Conservation (phyloP, 2,113 vertebrate genomes). For the Tringa solitaria region DNA sequence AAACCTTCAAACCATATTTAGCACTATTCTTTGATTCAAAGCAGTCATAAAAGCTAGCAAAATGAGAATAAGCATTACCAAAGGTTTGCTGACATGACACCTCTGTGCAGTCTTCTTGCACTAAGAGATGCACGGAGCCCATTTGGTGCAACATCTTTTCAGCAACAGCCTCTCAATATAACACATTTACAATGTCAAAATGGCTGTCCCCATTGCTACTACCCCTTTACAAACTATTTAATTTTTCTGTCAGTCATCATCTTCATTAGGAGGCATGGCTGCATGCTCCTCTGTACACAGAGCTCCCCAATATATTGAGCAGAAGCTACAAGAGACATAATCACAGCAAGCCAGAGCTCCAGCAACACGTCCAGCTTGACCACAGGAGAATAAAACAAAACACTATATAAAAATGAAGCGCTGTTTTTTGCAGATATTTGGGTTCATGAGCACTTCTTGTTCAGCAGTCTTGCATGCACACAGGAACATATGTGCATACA, state of each 20-base stretch:
- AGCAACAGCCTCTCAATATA: neutral
- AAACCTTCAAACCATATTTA: no score
- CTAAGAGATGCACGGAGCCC: neutral
- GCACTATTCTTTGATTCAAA: no score
- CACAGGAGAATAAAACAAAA: neutral
- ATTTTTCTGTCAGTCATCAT: neutral
- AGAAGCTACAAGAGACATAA: neutral
- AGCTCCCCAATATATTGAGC: neutral
- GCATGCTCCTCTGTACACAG: rapidly evolving
- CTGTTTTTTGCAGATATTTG: neutral
- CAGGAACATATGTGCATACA: no score
- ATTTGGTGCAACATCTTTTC: neutral
- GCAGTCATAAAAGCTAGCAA: neutral
- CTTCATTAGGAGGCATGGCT: neutral
- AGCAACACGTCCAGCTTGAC: neutral
- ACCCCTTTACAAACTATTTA: neutral
- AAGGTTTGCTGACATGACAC: neutral
- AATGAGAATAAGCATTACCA: neutral
- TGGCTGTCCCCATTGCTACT: neutral
- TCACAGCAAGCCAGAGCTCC: neutral
- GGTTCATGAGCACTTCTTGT: neutral
- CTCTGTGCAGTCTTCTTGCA: neutral
- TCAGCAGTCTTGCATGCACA: neutral
- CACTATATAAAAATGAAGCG: neutral
- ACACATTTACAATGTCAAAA: neutral